Percentiles rank a stretch among this genome's conserved stretches.
Evolutionary conservation across 2,888 invertebrate genomes (phyloP).

Genomic region (Dryomyza anilis): DNA sequence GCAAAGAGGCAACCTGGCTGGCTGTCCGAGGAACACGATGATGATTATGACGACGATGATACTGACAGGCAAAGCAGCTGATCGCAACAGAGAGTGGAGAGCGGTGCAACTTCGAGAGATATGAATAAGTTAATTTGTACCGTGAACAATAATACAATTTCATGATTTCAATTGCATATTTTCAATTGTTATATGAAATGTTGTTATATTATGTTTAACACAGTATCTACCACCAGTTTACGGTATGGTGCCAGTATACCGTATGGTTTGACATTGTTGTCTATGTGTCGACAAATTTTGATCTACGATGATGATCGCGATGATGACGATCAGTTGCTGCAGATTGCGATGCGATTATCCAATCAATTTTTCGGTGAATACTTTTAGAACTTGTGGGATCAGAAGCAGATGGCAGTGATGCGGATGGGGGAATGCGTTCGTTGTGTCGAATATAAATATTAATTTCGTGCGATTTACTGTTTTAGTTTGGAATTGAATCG

Average conservation of each 20-base stretch:
- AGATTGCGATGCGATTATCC: constrained; percentile 44
- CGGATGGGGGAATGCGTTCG: not conserved
- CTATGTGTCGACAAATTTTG: constrained; percentile 28
- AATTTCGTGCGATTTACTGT: constrained; percentile 54
- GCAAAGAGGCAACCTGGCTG: not conserved
- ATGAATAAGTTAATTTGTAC: too few species aligned
- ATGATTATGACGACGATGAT: not conserved
- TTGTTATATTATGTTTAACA: too few species aligned
- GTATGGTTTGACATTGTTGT: constrained; percentile 27
- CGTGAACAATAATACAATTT: too few species aligned
- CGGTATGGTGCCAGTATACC: too few species aligned
- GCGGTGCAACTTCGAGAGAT: too few species aligned
- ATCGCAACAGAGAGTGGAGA: too few species aligned
- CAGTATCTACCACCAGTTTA: too few species aligned
- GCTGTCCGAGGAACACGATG: not conserved
- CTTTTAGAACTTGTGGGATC: constrained; percentile 27
- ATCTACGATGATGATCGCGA: constrained; percentile 24
- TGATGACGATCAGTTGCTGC: constrained; percentile 36
- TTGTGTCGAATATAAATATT: constrained; percentile 55
- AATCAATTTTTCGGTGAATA: constrained; percentile 39
- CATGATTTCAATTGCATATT: too few species aligned
- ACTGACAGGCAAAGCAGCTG: not conserved
- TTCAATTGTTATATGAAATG: too few species aligned
- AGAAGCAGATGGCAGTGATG: constrained; percentile 11
- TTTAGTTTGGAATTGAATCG: constrained; percentile 52